phyloP scores from a whole-genome alignment of 2,797 vertebrate genomes.

The Leptoclinus maculatus region DNA sequence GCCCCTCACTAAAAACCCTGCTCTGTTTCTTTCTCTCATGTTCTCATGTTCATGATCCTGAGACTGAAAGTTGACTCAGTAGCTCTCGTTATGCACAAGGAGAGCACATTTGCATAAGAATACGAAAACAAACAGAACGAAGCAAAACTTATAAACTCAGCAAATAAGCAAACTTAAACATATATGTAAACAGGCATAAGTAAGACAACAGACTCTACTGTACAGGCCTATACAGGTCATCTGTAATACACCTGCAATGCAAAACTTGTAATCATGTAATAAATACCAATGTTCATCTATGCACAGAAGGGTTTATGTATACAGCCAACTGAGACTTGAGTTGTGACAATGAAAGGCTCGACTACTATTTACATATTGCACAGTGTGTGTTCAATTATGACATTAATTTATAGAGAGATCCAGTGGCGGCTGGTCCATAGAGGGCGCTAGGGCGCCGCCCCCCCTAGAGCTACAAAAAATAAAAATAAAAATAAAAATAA shows the following conservation, averaged over 20 bases:
- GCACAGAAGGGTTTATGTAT: background rate
- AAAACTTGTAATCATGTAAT: background rate
- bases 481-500: too few species aligned
- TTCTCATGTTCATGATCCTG: background rate
- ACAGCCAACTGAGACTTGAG: background rate
- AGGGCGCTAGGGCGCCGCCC: too few species aligned
- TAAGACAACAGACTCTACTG: background rate
- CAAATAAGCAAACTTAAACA: background rate
- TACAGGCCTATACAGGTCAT: background rate
- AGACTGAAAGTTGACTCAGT: background rate
- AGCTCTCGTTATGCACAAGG: background rate
- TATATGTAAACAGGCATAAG: background rate
- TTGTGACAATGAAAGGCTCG: background rate
- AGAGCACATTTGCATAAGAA: background rate
- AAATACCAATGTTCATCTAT: background rate
- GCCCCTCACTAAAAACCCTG: slow-evolving; percentile 3
- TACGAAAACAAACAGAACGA: background rate
- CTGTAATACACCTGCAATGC: background rate
- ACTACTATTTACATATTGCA: background rate
- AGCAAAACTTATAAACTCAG: background rate
- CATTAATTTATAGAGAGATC: background rate
- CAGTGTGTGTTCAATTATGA: background rate
- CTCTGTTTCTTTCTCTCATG: background rate
- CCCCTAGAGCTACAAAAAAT: too few species aligned
- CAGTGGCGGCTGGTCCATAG: too few species aligned